A percentile compares a stretch with the other conserved stretches of the same genome.
Conservation (phyloP, 2,797 vertebrate genomes). For the Syngnathus rostellatus region DNA sequence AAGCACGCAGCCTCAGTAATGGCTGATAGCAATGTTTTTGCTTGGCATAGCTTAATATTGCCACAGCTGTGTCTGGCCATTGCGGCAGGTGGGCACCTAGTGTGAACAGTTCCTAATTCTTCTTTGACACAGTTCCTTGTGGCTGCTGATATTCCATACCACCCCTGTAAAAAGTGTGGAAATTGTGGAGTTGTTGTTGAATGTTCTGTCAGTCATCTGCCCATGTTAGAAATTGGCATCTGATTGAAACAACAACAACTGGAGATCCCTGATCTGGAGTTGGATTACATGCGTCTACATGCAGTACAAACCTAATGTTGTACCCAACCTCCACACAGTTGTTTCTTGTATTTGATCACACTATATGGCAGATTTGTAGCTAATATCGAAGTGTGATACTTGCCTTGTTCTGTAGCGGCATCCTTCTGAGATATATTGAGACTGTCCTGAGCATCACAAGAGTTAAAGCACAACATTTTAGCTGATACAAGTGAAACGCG, state of each 20-base stretch:
- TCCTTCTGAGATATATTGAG: slow-evolving; percentile 1
- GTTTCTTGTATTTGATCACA: not conserved
- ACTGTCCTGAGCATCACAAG: not conserved
- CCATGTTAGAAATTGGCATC: not conserved
- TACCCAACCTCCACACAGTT: not conserved
- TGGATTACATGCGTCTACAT: not conserved
- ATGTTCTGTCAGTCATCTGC: too few relatives aligned
- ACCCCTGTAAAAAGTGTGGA: too few relatives aligned
- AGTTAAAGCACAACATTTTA: not conserved
- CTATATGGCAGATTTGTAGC: not conserved
- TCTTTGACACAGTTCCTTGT: not conserved
- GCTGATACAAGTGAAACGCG: not conserved
- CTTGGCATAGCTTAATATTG: slow-evolving; percentile 55
- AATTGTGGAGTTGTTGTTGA: too few relatives aligned
- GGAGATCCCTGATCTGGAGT: not conserved
- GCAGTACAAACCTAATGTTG: not conserved
- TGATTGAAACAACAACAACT: not conserved
- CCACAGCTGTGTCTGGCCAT: slow-evolving; percentile 63
- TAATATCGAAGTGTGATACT: not conserved
- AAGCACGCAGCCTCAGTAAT: slow-evolving; percentile 19
- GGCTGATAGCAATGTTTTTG: slow-evolving; percentile 42
- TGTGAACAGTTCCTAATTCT: not conserved
- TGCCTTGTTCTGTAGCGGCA: not conserved
- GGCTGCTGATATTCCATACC: too few relatives aligned
- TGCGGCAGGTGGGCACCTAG: slow-evolving; percentile 34